Conservation (phyloP, 2,113 vertebrate species). For the Cyanistes caeruleus region DNA sequence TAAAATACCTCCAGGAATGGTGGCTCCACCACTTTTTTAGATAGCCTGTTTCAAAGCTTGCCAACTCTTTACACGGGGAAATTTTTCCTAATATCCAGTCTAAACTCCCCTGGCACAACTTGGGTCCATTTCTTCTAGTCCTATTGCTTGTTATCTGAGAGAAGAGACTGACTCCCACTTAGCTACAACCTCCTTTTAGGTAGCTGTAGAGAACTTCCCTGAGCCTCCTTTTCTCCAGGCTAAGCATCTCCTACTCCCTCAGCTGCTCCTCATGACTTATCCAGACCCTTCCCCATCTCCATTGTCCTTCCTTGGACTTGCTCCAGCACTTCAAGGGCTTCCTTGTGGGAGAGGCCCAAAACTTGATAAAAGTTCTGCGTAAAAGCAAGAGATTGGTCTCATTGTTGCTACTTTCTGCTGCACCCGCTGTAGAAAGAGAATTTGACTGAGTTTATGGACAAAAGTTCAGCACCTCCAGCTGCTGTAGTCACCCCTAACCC, state of each 20-base stretch:
- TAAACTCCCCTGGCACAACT: neutral
- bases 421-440: neutral
- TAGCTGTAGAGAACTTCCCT: neutral
- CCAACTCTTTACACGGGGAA: neutral
- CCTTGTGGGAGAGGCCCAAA: neutral
- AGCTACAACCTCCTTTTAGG: neutral
- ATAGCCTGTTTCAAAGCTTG: neutral
- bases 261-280: neutral
- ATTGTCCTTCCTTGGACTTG: neutral
- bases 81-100: neutral
- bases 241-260: neutral
- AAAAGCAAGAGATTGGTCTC: neutral
- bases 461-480: neutral
- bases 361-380: neutral
- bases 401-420: neutral
- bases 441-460: neutral
- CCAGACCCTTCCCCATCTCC: neutral
- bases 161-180: neutral
- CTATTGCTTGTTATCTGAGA: neutral
- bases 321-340: neutral
- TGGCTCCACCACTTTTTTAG: neutral
- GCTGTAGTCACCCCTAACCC: neutral
- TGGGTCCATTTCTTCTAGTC: neutral
- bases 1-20: neutral
- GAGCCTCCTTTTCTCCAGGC: neutral